Base-by-base conservation (phyloP, 92 coral and sea anemone species). In the Heteractis magnifica region DNA sequence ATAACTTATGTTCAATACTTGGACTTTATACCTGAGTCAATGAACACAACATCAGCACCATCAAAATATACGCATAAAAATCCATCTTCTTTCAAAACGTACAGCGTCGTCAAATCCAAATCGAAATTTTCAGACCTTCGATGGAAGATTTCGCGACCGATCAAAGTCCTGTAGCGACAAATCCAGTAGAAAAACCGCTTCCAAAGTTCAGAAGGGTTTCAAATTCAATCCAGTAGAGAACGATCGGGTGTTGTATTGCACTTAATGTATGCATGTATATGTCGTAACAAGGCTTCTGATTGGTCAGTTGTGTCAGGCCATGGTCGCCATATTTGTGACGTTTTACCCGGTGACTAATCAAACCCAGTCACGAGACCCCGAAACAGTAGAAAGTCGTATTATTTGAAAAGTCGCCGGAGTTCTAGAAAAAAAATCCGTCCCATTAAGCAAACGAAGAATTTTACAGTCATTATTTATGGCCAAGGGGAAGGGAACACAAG, bases 271-370 rank as follows among this genome's bases (percentile, higher is more conserved):
- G 83, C 72, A 72, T 14, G 58, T 16, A 44, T 20, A 10, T 80
- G 75, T 83, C 79, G 82, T 4, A 85, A 85, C 21, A 82, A 52
- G 78, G 6, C 51, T 49, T 77, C 59, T 58, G 59, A 85, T 85
- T 85, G 88, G 88, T 78, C 83, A 23, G 52, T 77, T n/a, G 10
- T 3, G 53, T 85, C 88, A 72, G 75, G 52, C 88, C 88, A 85
- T 53, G 65, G 79, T 18, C 85, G 72, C 79, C 79, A 52, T 48
- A 58, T 26, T 52, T 53, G 79, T 73, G 78, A 82, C 85, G 85
- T 82, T 34, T 34, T 53, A 26, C 64, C 44, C 6, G 49, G 73
- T 68, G 73, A 68, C 13, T 34, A 71, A 16, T 48, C 12, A 23
- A 41, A 5, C 4, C 12, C 10, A 49, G 83, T 80, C 83, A 80